Percentiles rank a stretch among this genome's conserved stretches.
Evolutionary conservation across 2,113 vertebrate species (phyloP).

Genomic region (Eira barbara): DNA sequence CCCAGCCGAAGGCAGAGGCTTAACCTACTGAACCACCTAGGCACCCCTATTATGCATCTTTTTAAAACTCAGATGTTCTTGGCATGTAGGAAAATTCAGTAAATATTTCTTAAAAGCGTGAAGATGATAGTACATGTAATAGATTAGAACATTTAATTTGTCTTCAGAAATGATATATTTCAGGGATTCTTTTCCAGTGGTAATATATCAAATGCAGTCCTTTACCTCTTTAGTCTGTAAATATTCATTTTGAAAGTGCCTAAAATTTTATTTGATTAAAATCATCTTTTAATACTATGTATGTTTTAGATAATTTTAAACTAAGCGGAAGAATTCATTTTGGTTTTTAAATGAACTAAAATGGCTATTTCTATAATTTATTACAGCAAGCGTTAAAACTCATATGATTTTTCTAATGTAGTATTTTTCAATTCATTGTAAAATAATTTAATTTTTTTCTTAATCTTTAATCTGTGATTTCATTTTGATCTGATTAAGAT

Average conservation of each 20-base stretch:
- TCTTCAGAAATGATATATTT: background rate
- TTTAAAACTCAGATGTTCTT: background rate
- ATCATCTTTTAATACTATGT: background rate
- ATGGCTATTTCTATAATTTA: background rate
- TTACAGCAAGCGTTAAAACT: background rate
- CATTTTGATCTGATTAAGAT: background rate
- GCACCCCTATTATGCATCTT: background rate
- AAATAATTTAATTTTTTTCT: background rate
- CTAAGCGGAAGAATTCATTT: background rate
- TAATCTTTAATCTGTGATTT: background rate
- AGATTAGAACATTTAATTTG: background rate
- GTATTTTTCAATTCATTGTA: background rate
- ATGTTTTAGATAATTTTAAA: background rate
- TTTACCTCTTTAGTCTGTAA: background rate
- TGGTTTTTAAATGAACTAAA: constrained; percentile 13
- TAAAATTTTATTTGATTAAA: background rate
- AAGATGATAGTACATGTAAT: background rate
- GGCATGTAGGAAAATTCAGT: background rate
- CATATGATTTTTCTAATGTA: background rate
- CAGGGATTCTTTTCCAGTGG: background rate
- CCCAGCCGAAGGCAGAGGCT: too few species aligned
- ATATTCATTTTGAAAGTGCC: background rate
- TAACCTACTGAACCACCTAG: too few species aligned
- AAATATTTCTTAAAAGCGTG: background rate
- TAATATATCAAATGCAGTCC: background rate